phyloP scores from a whole-genome alignment of 2,797 vertebrate species.

The Pangasius krempfi region DNA sequence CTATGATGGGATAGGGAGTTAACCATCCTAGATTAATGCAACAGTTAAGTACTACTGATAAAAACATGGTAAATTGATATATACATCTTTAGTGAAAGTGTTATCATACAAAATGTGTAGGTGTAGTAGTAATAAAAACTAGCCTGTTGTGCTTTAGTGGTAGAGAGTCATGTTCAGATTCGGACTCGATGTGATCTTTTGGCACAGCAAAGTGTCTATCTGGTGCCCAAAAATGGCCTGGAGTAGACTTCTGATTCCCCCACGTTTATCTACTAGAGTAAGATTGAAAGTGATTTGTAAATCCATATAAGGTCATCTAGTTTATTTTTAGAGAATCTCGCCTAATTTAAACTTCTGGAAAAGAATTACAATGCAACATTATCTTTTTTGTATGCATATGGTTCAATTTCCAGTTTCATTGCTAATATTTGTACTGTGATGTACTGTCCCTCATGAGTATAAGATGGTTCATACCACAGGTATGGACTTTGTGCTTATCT shows the following conservation, averaged over 20 bases:
- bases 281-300: conserved; percentile 27
- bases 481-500: conserved; percentile 64
- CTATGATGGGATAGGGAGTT: background rate
- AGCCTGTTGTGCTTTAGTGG: background rate
- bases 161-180: conserved; percentile 1
- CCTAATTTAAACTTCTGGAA: conserved; percentile 27
- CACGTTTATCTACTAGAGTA: conserved; percentile 20
- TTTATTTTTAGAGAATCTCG: conserved; percentile 39
- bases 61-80: background rate
- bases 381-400: conserved; percentile 50
- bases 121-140: background rate
- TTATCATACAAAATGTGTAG: background rate
- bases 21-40: background rate
- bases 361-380: conserved; percentile 10
- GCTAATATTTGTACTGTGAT: conserved; percentile 39
- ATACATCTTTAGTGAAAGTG: background rate
- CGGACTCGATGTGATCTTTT: conserved; percentile 10
- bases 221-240: conserved; percentile 5
- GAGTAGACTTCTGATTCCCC: conserved; percentile 6
- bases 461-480: conserved; percentile 61
- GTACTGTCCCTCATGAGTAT: conserved; percentile 58
- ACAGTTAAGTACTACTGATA: background rate
- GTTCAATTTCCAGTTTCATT: conserved; percentile 46
- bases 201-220: background rate
- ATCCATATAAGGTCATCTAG: conserved; percentile 32